Percentiles rank a stretch among this genome's conserved stretches.
These are phyloP conservation scores for Gobio gobio DNA, from an alignment of 2,113 vertebrate genomes.

Conservation along the genomic window DNA sequence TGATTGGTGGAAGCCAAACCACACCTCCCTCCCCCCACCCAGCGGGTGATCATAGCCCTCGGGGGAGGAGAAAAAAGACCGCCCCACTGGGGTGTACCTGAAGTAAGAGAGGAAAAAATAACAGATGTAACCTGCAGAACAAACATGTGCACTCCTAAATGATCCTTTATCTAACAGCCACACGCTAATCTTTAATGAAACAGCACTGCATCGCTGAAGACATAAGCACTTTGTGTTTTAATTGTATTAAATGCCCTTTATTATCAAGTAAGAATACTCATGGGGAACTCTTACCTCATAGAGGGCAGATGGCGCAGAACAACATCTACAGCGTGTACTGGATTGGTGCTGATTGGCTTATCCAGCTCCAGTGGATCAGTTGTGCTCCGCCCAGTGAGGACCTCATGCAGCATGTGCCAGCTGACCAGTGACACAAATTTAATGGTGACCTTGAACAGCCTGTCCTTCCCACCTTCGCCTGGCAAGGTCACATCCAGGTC, in stretches of 20 bases:
- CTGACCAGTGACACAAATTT: constrained; percentile 94
- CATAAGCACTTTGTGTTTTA: not conserved
- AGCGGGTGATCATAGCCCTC: constrained; percentile 95
- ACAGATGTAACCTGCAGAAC: not conserved
- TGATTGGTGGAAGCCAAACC: constrained; percentile 98
- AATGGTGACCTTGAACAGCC: constrained; percentile 94
- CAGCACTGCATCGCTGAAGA: not conserved
- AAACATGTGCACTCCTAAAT: not conserved
- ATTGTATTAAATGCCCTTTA: not conserved
- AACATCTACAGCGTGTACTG: constrained; percentile 95
- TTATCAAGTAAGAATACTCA: constrained; percentile 16
- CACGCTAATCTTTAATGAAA: not conserved
- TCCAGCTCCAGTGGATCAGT: constrained; percentile 90
- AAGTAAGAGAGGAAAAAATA: not conserved
- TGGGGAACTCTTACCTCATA: constrained; percentile 86
- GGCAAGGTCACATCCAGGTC: constrained; percentile 96
- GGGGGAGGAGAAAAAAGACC: constrained; percentile 96
- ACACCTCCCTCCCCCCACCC: constrained; percentile 94
- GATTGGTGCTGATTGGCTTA: constrained; percentile 97
- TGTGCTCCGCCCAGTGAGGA: constrained; percentile 86
- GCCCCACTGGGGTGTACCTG: constrained; percentile 95
- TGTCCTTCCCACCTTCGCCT: constrained; percentile 95
- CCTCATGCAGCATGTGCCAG: constrained; percentile 96
- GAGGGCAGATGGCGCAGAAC: constrained; percentile 96
- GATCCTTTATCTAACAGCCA: not conserved